These are phyloP conservation scores for Tachuris rubrigastra DNA, from an alignment of 2,113 vertebrate genomes.

Conservation along the genomic window DNA sequence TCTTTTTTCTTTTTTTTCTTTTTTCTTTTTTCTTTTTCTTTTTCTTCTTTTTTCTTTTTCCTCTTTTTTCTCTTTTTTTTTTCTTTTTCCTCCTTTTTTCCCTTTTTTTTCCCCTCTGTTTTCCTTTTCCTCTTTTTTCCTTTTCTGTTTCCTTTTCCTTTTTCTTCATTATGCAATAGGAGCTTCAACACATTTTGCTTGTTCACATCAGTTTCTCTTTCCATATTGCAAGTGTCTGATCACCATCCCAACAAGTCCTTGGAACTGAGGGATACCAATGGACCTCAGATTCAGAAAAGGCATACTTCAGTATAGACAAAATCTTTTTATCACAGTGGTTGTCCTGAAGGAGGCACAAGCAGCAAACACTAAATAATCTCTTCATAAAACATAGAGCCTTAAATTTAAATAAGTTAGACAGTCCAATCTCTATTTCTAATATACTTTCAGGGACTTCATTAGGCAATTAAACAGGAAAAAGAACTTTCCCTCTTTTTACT, in stretches of 20 bases:
- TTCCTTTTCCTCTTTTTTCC: rapidly evolving
- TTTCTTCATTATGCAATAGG: not conserved
- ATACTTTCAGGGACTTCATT: not conserved
- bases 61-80: rapidly evolving
- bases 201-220: not conserved
- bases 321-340: not conserved
- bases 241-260: not conserved
- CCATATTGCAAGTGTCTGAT: not conserved
- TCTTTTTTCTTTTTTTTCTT: not conserved
- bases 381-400: not conserved
- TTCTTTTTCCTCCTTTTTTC: too few species aligned
- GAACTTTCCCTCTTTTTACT: not conserved
- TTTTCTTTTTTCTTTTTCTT: too few species aligned
- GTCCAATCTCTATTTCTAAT: not conserved
- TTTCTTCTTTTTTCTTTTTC: rapidly evolving
- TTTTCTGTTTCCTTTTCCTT: rapidly evolving
- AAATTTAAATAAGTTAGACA: not conserved
- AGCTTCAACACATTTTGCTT: not conserved
- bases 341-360: not conserved
- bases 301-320: not conserved
- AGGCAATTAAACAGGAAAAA: not conserved
- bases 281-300: not conserved
- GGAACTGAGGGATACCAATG: not conserved
- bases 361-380: not conserved
- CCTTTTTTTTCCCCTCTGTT: rapidly evolving